Evolutionary conservation across 2,888 invertebrate genomes (phyloP), one percentile per base, ranked within the genome.

Genomic region (Dyspetes luteomarginatus): DNA sequence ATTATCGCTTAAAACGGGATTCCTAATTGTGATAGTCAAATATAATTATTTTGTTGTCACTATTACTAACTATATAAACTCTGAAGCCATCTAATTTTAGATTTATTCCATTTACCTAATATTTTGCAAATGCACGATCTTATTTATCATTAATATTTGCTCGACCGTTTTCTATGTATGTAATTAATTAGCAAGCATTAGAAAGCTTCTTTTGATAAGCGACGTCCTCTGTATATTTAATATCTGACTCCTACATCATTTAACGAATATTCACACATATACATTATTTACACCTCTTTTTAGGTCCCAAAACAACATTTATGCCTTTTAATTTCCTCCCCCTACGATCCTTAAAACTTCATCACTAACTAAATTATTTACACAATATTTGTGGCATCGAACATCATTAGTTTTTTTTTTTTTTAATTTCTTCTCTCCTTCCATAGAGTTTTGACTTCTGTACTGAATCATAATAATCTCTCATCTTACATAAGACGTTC

Each of bases 251-350:
- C 64, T 71, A 64, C 56, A 80, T 76, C 22, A 50, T 77, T 85
- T 85, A 85, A 86, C 80, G 85, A 86, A 85, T 89, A 90, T 86
- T 87, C 86, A 89, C 88, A 88, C 89, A 89, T 90, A 88, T 89
- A 90, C 88, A 89, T 83, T 90, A 90, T 90, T 62, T 90, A 90
- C 90, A 90, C 56, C 77, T 72, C 36, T 75, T 50, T 76, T 82
- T 82, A 81, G 81, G 82, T 85, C 78, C 62, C 76, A 72, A 81
- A 74, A 73, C 64, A 74, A 77, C 76, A 75, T 71, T 43, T 71
- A 72, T 48, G 56, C 50, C 65, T 65, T 76, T 43, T 19, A 76
- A 48, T 60, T 55, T 17, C 43, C 52, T 43, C 48, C 28, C 60
- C 36, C 24, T 28, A 17, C 7, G 19, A 17, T 36, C 41, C 41